phyloP scores from a whole-genome alignment of 2,888 invertebrate genomes.

The Hetaerina titia region DNA sequence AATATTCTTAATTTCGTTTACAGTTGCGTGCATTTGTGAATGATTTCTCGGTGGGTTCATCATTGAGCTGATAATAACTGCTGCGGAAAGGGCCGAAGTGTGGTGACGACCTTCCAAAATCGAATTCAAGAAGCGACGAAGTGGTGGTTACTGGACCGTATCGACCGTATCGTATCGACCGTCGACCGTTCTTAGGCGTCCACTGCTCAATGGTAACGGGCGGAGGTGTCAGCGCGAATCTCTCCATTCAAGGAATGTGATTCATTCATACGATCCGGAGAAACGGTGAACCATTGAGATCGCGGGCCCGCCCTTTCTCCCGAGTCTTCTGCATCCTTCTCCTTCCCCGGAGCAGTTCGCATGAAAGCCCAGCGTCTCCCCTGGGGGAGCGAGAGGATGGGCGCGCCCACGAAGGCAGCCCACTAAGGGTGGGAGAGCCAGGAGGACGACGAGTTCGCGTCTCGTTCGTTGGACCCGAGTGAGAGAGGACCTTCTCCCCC shows the following conservation, averaged over 20 bases:
- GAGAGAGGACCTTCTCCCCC: too few relatives aligned
- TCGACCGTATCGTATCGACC: too few relatives aligned
- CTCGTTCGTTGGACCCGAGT: background rate
- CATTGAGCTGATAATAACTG: background rate
- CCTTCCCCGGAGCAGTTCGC: background rate
- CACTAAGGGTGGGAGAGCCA: background rate
- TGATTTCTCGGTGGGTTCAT: background rate
- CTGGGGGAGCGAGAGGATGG: background rate
- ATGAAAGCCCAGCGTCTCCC: background rate
- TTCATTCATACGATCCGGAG: slow-evolving; percentile 15
- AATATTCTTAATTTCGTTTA: too few relatives aligned
- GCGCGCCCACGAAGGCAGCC: background rate
- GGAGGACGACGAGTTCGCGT: background rate
- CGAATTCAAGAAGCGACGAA: background rate
- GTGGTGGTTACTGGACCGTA: too few relatives aligned
- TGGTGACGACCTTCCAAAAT: background rate
- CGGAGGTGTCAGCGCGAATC: background rate
- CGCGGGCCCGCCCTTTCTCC: background rate
- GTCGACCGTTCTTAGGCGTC: background rate
- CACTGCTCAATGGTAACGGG: background rate
- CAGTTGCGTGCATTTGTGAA: background rate
- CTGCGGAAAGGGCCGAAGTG: background rate
- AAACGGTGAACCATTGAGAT: background rate
- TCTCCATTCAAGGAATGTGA: background rate
- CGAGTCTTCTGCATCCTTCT: background rate